Evolutionary conservation across 92 coral and sea anemone genomes (phyloP).

Genomic region (Nematostella vectensis): DNA sequence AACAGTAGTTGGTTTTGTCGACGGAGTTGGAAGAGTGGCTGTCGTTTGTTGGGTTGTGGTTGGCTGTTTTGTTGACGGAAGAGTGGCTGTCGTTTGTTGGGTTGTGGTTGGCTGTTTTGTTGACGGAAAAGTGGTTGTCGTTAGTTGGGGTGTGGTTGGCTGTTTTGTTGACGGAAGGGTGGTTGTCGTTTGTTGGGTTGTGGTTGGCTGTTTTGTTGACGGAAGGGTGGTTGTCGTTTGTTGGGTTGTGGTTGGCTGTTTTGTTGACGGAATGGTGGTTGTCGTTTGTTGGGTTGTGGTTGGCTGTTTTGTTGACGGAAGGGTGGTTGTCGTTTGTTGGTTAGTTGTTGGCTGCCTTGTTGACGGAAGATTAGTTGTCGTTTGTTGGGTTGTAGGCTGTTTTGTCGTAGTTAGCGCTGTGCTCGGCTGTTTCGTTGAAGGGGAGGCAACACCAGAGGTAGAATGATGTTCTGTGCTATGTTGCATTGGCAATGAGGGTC

Average conservation of each 20-base stretch:
- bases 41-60: slow-evolving; percentile 6
- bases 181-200: slow-evolving; percentile 12
- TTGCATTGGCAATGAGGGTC: background rate
- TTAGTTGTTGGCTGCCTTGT: background rate
- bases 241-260: background rate
- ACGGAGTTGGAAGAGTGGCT: background rate
- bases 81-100: background rate
- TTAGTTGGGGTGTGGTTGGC: slow-evolving; percentile 5
- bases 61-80: background rate
- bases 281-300: background rate
- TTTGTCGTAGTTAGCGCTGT: slow-evolving; percentile 7
- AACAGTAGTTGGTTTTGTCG: background rate
- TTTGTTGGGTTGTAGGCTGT: slow-evolving; percentile 4
- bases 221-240: slow-evolving; percentile 7
- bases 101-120: slow-evolving; percentile 6
- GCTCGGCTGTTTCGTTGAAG: too few relatives aligned
- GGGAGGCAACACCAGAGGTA: slow-evolving; percentile 1
- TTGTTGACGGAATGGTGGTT: slow-evolving; percentile 2
- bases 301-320: too few relatives aligned
- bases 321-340: slow-evolving; percentile 7
- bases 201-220: slow-evolving; percentile 11
- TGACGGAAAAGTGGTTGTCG: slow-evolving; percentile 18
- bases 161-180: slow-evolving; percentile 7
- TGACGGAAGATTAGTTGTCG: background rate
- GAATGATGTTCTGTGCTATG: background rate